phyloP scores from a whole-genome alignment of 2,113 vertebrate genomes.

The Poicephalus gulielmi region DNA sequence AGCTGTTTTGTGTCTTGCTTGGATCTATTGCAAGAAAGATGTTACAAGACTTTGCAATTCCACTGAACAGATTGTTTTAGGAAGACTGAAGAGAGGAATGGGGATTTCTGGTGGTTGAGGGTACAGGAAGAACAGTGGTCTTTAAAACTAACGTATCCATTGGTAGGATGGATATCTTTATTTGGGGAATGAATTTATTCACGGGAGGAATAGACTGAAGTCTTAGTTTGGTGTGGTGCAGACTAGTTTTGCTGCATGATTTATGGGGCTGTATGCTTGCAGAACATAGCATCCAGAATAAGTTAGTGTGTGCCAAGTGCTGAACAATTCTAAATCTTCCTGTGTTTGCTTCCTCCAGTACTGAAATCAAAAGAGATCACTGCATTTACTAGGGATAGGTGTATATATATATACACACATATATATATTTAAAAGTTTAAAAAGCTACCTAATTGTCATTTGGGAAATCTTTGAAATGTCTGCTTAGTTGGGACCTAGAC shows the following conservation, averaged over 20 bases:
- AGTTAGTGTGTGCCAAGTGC: neutral
- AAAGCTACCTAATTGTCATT: neutral
- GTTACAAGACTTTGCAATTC: neutral
- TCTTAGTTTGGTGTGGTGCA: neutral
- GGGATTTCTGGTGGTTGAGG: neutral
- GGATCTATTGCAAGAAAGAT: neutral
- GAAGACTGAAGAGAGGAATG: neutral
- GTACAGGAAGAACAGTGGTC: neutral
- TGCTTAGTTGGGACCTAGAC: neutral
- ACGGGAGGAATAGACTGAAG: neutral
- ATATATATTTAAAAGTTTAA: neutral
- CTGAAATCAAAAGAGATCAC: neutral
- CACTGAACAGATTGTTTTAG: neutral
- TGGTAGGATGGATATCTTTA: neutral
- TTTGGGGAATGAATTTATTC: neutral
- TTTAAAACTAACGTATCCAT: neutral
- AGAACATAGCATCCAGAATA: neutral
- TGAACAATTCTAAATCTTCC: neutral
- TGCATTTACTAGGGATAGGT: neutral
- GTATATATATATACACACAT: neutral
- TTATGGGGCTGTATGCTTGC: neutral
- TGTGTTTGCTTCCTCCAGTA: neutral
- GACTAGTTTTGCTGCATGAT: neutral
- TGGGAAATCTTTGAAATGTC: neutral
- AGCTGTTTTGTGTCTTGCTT: neutral